These are phyloP conservation scores for Parascotia fuliginaria DNA, from an alignment of 2,888 invertebrate genomes.

Conservation along the genomic window DNA sequence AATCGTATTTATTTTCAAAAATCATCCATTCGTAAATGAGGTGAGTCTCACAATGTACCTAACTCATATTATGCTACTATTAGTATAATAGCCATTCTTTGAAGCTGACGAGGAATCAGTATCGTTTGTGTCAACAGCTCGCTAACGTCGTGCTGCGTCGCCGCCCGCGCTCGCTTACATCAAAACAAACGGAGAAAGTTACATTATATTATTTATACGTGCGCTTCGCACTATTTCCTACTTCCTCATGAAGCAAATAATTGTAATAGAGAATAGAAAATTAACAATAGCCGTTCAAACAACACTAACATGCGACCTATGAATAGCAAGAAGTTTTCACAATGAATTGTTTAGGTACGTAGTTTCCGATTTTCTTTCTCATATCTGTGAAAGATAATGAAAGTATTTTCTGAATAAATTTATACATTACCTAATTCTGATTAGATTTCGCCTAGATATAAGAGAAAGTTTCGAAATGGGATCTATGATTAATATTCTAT, in stretches of 20 bases:
- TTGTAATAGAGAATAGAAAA: conserved; percentile 51
- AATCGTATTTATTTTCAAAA: too few relatives aligned
- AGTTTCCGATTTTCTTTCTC: background rate
- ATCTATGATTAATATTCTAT: background rate
- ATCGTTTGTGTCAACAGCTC: conserved; percentile 14
- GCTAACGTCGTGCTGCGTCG: conserved; percentile 24
- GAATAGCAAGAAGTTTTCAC: conserved; percentile 18
- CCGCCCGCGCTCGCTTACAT: conserved; percentile 38
- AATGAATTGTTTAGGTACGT: background rate
- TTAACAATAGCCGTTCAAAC: conserved; percentile 38
- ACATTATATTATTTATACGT: conserved; percentile 62
- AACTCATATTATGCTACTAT: too few relatives aligned
- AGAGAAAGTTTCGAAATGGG: background rate
- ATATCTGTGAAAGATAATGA: background rate
- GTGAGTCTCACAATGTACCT: too few relatives aligned
- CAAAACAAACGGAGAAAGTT: conserved; percentile 82
- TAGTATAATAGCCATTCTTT: too few relatives aligned
- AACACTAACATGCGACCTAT: conserved; percentile 19
- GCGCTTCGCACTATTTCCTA: conserved; percentile 69
- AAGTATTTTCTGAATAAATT: background rate
- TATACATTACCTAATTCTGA: background rate
- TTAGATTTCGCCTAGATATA: background rate
- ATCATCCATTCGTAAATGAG: too few relatives aligned
- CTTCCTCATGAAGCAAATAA: conserved; percentile 59
- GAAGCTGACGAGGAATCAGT: too few relatives aligned